Evolutionary conservation across 2,888 invertebrate species (phyloP).

Genomic region (Tigriopus californicus): DNA sequence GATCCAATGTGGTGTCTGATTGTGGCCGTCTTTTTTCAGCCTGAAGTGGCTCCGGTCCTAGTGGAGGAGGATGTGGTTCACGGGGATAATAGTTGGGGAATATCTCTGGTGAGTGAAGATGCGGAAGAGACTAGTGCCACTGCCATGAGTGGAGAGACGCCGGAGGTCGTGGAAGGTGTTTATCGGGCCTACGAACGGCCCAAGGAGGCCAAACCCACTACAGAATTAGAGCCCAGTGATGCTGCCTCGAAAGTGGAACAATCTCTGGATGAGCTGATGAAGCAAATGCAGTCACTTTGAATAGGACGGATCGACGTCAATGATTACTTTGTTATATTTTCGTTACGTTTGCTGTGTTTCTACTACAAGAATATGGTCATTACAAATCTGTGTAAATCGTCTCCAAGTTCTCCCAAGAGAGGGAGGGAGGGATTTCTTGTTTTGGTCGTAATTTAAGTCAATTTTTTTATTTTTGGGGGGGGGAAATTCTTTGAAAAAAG

Average conservation of each 20-base stretch:
- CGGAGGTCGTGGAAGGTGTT: slow-evolving; percentile 22
- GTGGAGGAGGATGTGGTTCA: slow-evolving; percentile 43
- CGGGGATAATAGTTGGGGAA: slow-evolving; percentile 82
- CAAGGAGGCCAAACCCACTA: slow-evolving; percentile 22
- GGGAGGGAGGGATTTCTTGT: too few species aligned
- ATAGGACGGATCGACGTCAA: slow-evolving; percentile 28
- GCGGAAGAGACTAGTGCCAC: too few species aligned
- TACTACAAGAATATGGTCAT: neutral
- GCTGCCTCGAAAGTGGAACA: slow-evolving; percentile 23
- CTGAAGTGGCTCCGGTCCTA: slow-evolving; percentile 27
- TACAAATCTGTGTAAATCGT: too few species aligned
- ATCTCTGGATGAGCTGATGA: slow-evolving; percentile 76
- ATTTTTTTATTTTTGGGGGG: too few species aligned
- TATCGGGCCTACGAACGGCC: slow-evolving; percentile 43
- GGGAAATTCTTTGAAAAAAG: too few species aligned
- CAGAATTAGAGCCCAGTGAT: slow-evolving; percentile 22
- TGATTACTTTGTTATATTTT: slow-evolving; percentile 42
- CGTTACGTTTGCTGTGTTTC: neutral
- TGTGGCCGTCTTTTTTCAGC: slow-evolving; percentile 19
- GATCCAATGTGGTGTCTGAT: neutral
- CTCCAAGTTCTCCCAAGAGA: too few species aligned
- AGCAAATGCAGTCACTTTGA: slow-evolving; percentile 49
- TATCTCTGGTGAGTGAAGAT: slow-evolving; percentile 52
- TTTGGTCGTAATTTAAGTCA: too few species aligned
- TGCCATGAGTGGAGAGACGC: too few species aligned